Percentiles rank a stretch among this genome's conserved stretches.
phyloP scores from a whole-genome alignment of 37 sponge, comb jelly and placozoan species.

The Spongilla lacustris region DNA sequence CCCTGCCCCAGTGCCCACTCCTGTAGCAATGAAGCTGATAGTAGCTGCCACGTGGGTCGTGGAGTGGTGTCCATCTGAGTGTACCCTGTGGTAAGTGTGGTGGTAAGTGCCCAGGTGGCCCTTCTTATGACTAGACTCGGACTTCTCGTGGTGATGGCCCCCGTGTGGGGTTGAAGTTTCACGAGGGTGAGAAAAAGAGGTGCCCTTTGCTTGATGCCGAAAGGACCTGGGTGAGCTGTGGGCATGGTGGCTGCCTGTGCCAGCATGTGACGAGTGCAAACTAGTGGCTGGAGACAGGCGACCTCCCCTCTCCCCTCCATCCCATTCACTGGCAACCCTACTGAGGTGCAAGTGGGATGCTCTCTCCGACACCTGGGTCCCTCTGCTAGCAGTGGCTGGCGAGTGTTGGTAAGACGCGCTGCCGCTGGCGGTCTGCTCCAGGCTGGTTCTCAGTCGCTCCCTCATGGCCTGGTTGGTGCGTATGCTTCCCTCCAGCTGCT shows the following conservation, averaged over 20 bases:
- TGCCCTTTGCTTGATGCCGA: background rate
- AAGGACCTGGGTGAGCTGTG: background rate
- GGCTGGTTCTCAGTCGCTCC: slow-evolving; percentile 4
- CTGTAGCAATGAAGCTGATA: too few relatives aligned
- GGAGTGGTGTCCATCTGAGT: background rate
- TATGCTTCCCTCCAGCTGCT: slow-evolving; percentile 57
- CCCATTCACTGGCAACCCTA: background rate
- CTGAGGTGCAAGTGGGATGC: background rate
- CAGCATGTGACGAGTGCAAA: background rate
- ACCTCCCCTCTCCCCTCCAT: background rate
- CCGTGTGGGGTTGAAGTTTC: slow-evolving; percentile 20
- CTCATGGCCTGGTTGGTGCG: slow-evolving; percentile 44
- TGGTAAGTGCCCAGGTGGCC: background rate
- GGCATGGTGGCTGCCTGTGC: background rate
- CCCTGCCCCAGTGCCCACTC: background rate
- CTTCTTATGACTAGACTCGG: background rate
- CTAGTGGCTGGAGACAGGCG: background rate
- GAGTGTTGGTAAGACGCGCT: background rate
- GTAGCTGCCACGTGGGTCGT: background rate
- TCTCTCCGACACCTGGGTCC: background rate
- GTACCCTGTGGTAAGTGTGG: background rate
- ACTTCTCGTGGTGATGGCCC: background rate
- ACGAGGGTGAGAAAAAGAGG: slow-evolving; percentile 13
- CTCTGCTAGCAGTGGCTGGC: background rate
- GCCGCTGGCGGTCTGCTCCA: background rate